Evolutionary conservation across 2,888 invertebrate genomes (phyloP).

Genomic region (Copidosoma aretas): DNA sequence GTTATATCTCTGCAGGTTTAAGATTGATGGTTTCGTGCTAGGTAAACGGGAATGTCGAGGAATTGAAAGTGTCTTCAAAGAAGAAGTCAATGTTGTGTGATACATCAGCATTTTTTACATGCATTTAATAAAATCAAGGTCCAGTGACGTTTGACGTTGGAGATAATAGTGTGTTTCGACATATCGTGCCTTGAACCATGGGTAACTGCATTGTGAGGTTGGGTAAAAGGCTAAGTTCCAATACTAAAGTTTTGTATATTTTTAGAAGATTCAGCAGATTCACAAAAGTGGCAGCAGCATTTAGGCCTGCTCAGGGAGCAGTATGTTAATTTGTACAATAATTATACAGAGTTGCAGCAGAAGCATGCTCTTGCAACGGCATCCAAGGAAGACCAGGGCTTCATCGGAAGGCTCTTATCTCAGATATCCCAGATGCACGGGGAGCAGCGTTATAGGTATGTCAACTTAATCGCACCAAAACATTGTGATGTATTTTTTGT

Average conservation of each 20-base stretch:
- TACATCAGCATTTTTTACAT: constrained; percentile 22
- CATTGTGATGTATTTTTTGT: not conserved
- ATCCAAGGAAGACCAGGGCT: constrained; percentile 73
- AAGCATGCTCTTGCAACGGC: constrained; percentile 83
- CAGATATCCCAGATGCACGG: constrained; percentile 84
- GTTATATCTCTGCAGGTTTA: too few relatives aligned
- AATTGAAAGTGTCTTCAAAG: too few relatives aligned
- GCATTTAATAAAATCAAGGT: constrained; percentile 27
- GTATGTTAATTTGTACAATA: constrained; percentile 86
- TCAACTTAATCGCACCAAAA: not conserved
- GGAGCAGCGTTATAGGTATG: constrained; percentile 73
- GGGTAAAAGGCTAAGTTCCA: not conserved
- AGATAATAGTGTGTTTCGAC: constrained; percentile 5
- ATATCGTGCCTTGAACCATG: constrained; percentile 19
- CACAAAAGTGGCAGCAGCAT: constrained; percentile 75
- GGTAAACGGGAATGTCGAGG: too few relatives aligned
- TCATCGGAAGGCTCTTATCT: constrained; percentile 82
- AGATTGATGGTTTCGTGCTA: too few relatives aligned
- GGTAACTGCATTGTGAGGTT: constrained; percentile 17
- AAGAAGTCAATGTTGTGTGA: constrained; percentile 12
- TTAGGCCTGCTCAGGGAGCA: constrained; percentile 85
- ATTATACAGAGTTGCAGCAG: constrained; percentile 81
- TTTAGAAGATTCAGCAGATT: constrained; percentile 55
- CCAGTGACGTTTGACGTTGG: constrained; percentile 17
- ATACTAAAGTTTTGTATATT: not conserved